phyloP scores from a whole-genome alignment of 53 echinoderm and acorn worm species.

The Echinarachnius parma region DNA sequence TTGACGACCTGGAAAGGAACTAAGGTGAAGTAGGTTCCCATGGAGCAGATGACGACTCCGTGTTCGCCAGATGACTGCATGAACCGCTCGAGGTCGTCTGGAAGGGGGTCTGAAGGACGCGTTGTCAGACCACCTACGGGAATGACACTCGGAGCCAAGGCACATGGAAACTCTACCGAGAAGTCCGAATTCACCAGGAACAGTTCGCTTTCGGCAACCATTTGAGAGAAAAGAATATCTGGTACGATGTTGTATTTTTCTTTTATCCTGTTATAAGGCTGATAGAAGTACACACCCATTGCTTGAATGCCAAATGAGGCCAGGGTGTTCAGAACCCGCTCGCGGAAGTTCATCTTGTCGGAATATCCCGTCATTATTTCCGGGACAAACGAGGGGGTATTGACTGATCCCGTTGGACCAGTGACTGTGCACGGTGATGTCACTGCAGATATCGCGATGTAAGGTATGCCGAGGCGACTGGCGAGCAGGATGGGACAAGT shows the following conservation, averaged over 20 bases:
- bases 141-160: slow-evolving; percentile 26
- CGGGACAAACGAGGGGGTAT: slow-evolving; percentile 29
- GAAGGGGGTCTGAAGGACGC: slow-evolving; percentile 1
- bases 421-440: slow-evolving; percentile 22
- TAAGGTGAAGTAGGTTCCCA: slow-evolving; percentile 39
- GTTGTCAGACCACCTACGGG: slow-evolving; percentile 40
- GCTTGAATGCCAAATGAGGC: not conserved
- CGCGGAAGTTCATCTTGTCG: slow-evolving; percentile 18
- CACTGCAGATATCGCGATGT: slow-evolving; percentile 26
- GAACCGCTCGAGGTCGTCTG: slow-evolving; percentile 13
- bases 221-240: slow-evolving; percentile 7
- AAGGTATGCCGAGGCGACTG: slow-evolving; percentile 7
- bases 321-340: slow-evolving; percentile 11
- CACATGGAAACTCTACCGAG: slow-evolving; percentile 30
- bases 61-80: slow-evolving; percentile 32
- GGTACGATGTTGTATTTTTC: not conserved
- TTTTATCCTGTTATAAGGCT: slow-evolving; percentile 7
- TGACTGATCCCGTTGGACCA: not conserved
- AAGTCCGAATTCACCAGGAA: slow-evolving; percentile 29
- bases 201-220: slow-evolving; percentile 23
- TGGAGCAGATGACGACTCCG: slow-evolving; percentile 36
- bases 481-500: slow-evolving; percentile 23
- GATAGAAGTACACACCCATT: slow-evolving; percentile 14
- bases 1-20: slow-evolving; percentile 22
- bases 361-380: slow-evolving; percentile 18